Base-by-base conservation (phyloP, 2,888 invertebrate species). In the Mythimna vitellina region DNA sequence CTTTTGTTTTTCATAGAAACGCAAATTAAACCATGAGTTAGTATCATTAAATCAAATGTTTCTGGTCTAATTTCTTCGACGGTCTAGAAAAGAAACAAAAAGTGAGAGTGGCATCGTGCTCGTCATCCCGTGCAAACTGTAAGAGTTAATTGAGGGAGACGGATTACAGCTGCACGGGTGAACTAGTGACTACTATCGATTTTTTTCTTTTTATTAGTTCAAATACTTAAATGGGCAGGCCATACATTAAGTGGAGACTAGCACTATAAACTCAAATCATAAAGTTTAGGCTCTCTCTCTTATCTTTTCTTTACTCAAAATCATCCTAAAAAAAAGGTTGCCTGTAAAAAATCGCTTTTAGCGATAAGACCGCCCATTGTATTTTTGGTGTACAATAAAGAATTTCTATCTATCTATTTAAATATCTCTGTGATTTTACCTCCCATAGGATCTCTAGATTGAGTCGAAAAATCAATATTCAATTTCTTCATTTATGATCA, bases 61-160 rank as follows among this genome's bases (percentile, higher is more conserved):
- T 85, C 79, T 83, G 65, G 85, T 85, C 83, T 81, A 73, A 70
- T 85, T 85, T 85, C 57, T 69, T 20, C 79, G 17, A 57, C 79
- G 81, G 60, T 65, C 81, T 81, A 79, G 79, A 81, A 79, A 75
- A 56, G 64, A 57, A 71, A 57, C 60, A 61, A 74, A 81, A 85
- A 85, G 84, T 85, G 84, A 85, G 85, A 85, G 84, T 81, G 57
- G 42, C 63, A 67, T 35, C n/a, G 8, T 73, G 73, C 57, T 84
- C 76, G 80, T 76, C 77, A 82, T 84, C 84, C 81, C 74, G 73
- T 76, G 78, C 74, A 73, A 49, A 65, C 71, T 57, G 75, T 75
- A 71, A 62, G 58, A 73, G 76, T 73, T 84, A 82, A 84, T 82
- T 81, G 84, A 77, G 73, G 74, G 73, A 77, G 72, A 80, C 78